Evolutionary conservation across 2,113 vertebrate genomes (phyloP).

Genomic region (Fregetta grallaria): DNA sequence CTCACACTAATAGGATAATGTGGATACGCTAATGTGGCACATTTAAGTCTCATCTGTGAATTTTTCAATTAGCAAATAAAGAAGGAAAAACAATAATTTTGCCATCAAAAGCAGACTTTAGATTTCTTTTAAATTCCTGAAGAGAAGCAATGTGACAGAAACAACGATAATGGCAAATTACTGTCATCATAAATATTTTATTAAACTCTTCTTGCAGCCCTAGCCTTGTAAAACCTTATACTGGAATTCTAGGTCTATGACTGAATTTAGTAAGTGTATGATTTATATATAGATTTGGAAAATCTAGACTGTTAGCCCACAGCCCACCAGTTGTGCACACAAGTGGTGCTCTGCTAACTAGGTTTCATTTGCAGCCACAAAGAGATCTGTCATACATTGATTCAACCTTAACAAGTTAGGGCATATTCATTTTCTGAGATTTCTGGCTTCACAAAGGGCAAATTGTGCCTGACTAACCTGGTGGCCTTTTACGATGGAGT

Average conservation of each 20-base stretch:
- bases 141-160: not conserved
- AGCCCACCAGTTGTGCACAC: not conserved
- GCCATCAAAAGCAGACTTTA: not conserved
- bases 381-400: not conserved
- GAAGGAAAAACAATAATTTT: not conserved
- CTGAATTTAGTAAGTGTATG: not conserved
- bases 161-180: not conserved
- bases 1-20: not conserved
- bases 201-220: not conserved
- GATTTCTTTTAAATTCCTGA: not conserved
- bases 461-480: not conserved
- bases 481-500: not conserved
- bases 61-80: not conserved
- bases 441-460: not conserved
- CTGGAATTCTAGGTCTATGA: not conserved
- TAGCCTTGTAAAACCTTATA: not conserved
- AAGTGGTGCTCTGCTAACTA: not conserved
- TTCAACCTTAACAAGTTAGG: not conserved
- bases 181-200: not conserved
- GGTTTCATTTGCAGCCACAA: not conserved
- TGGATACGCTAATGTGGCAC: not conserved
- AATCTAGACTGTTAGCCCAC: not conserved
- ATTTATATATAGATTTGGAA: not conserved
- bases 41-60: not conserved
- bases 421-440: not conserved